A percentile compares a stretch with the other conserved stretches of the same genome.
Evolutionary conservation across 2,888 invertebrate species (phyloP).

Genomic region (Homarus gammarus): DNA sequence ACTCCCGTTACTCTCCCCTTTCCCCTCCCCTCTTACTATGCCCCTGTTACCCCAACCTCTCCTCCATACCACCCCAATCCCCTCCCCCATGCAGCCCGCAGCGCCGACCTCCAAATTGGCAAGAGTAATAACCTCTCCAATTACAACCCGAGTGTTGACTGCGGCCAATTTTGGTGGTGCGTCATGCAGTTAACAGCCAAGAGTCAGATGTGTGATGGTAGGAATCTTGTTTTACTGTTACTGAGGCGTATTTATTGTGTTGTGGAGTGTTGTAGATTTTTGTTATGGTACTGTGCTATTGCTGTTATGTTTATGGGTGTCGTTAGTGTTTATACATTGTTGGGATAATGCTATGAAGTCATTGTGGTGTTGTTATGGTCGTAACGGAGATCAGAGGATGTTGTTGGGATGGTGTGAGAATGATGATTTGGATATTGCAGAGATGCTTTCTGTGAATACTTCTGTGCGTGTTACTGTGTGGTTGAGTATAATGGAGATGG

Average conservation of each 20-base stretch:
- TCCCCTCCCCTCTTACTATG: background rate
- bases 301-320: background rate
- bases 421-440: too few relatives aligned
- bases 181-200: background rate
- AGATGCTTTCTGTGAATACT: too few relatives aligned
- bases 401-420: too few relatives aligned
- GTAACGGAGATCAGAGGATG: too few relatives aligned
- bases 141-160: background rate
- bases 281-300: background rate
- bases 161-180: constrained; percentile 6
- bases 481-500: too few relatives aligned
- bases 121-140: constrained; percentile 14
- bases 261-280: background rate
- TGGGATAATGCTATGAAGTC: too few relatives aligned
- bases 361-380: too few relatives aligned
- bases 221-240: background rate
- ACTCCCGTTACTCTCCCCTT: background rate
- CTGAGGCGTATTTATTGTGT: background rate
- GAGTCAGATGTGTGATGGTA: background rate
- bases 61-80: background rate
- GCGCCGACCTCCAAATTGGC: background rate
- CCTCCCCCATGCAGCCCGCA: background rate
- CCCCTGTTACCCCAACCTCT: background rate
- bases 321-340: too few relatives aligned
- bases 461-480: too few relatives aligned